Base-by-base conservation (phyloP, 2,888 invertebrate genomes). In the Hermaeophaga mercurialis region DNA sequence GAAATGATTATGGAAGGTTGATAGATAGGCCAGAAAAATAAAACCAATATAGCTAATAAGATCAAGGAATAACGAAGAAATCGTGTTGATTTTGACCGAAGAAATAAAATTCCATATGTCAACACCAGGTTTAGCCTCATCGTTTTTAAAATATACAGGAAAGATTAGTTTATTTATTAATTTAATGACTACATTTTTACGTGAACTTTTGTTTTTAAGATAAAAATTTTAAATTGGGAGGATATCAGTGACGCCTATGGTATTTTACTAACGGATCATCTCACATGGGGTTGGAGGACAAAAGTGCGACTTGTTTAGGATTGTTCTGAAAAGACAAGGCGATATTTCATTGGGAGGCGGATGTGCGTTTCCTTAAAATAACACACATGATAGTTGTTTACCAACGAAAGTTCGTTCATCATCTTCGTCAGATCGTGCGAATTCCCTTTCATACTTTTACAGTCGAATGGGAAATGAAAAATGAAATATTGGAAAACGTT, bases 311-410 rank as follows among this genome's bases (percentile, higher is more conserved):
- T 76, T 75, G 75, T 73, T 73, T 71, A 70, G 74, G 66, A 75
- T 74, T 75, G 75, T 74, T 74, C 70, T 57, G 62, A 65, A 70
- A 64, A 73, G 73, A 73, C 73, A 71, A 73, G 76, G 73, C 75
- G 72, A 77, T 77, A 77, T 77, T 76, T 77, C 76, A 76, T 73
- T 67, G 73, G 70, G 73, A 67, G 71, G 73, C 77, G 77, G 77
- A 77, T 76, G 76, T 75, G 66, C 72, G 75, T 76, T 76, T 77
- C 77, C 76, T 76, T 75, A 74, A 73, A 74, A 76, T 74, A 73
- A 75, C 75, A 76, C 75, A 76, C 74, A 74, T 73, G 73, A 73
- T 70, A 67, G 70, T 71, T 74, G 73, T 74, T 74, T 73, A 71
- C 66, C 60, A 54, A 62, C 69, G 62, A 65, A 65, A 64, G 64